A percentile compares a stretch with the other conserved stretches of the same genome.
Conservation (phyloP, 2,797 vertebrate species). For the Smutsia gigantea region DNA sequence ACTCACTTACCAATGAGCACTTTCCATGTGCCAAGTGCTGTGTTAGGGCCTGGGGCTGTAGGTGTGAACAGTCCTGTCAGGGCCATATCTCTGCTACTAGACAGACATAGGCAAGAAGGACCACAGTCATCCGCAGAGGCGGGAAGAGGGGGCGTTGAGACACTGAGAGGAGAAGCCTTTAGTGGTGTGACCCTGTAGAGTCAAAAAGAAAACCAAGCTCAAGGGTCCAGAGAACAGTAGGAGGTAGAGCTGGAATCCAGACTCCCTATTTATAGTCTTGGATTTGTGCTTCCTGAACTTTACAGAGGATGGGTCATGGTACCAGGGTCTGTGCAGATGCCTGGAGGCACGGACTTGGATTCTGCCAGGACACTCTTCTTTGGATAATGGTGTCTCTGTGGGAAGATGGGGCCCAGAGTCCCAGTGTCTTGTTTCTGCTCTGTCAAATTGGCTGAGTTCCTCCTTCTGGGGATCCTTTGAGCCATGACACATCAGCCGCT, state of each 20-base stretch:
- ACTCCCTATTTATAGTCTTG: neutral
- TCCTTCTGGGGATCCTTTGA: neutral
- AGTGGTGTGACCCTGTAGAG: neutral
- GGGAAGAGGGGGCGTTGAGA: neutral
- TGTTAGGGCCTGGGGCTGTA: neutral
- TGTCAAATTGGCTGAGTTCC: neutral
- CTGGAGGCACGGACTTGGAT: neutral
- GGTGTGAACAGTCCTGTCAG: neutral
- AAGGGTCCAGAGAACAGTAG: neutral
- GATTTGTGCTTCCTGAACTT: neutral
- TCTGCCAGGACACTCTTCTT: neutral
- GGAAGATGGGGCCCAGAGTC: neutral
- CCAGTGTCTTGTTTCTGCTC: neutral
- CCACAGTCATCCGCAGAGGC: neutral
- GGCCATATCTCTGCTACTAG: neutral
- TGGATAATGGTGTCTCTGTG: neutral
- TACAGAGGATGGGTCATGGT: neutral
- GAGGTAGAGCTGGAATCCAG: neutral
- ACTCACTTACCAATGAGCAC: neutral
- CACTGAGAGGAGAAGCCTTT: neutral
- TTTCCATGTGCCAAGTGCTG: neutral
- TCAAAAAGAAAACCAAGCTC: neutral
- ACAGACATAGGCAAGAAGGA: neutral
- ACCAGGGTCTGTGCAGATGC: neutral
- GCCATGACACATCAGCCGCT: neutral